Percentiles rank a stretch among this genome's conserved stretches.
Conservation (phyloP, 1,140 invertebrate genomes). For the Mizuhopecten yessoensis region DNA sequence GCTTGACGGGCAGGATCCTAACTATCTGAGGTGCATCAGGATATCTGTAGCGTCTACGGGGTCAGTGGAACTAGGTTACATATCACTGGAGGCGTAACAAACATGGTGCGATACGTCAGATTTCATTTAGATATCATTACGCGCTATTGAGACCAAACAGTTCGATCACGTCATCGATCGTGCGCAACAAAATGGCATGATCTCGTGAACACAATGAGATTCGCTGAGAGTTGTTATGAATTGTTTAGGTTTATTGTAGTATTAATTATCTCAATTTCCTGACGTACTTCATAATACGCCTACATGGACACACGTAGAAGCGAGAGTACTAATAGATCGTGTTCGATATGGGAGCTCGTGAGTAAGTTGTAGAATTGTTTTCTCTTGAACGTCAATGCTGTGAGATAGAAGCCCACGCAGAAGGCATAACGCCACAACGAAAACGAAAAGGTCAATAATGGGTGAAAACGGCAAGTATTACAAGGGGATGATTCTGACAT, state of each 20-base stretch:
- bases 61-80: slow-evolving; percentile 2
- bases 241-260: neutral
- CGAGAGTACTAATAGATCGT: neutral
- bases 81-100: neutral
- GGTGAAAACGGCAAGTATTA: neutral
- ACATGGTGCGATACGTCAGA: neutral
- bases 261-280: neutral
- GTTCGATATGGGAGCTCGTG: slow-evolving; percentile 10
- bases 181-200: neutral
- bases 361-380: neutral
- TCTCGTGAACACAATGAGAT: too few species aligned
- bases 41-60: neutral
- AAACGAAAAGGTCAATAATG: neutral
- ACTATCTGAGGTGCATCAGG: neutral
- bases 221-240: neutral
- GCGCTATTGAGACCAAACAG: neutral
- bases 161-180: neutral
- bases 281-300: neutral
- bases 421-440: neutral
- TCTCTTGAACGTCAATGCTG: neutral
- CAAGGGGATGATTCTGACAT: too few species aligned
- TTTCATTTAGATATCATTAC: neutral
- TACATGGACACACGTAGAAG: neutral
- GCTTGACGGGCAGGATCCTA: neutral
- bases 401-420: slow-evolving; percentile 23